Conservation (phyloP, 2,888 invertebrate species). For the Drosophila fungiperda region DNA sequence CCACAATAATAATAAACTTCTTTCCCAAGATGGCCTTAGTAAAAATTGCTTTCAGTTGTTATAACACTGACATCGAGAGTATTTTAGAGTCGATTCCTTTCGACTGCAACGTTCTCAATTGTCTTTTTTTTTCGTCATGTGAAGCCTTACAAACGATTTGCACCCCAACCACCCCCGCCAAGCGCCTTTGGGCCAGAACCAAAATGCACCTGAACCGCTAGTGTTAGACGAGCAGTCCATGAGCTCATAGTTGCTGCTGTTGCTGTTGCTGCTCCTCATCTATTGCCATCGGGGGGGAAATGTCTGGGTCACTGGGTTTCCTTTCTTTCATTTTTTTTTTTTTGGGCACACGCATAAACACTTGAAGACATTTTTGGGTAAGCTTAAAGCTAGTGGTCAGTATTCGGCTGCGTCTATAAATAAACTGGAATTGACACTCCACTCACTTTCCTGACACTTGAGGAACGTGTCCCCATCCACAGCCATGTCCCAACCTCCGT, state of each 20-base stretch:
- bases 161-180: constrained; percentile 6
- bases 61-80: neutral
- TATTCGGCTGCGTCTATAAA: constrained; percentile 34
- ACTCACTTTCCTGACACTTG: constrained; percentile 55
- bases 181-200: constrained; percentile 54
- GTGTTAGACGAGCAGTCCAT: constrained; percentile 45
- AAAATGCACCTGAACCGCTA: constrained; percentile 44
- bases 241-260: constrained; percentile 53
- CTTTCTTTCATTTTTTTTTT: constrained; percentile 21
- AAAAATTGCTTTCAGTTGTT: neutral
- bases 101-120: neutral
- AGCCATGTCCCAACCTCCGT: neutral
- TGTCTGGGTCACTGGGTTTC: constrained; percentile 76
- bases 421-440: constrained; percentile 31
- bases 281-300: constrained; percentile 24
- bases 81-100: neutral
- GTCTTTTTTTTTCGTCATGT: constrained; percentile 17
- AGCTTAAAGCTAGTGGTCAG: constrained; percentile 28
- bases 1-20: neutral
- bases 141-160: constrained; percentile 26
- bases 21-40: neutral
- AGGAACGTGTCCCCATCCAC: constrained; percentile 12
- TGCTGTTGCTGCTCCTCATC: constrained; percentile 1
- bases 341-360: constrained; percentile 33
- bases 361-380: constrained; percentile 23